Percentiles rank a stretch among this genome's conserved stretches.
These are phyloP conservation scores for Ceratosolen solmsi DNA, from an alignment of 1,140 invertebrate genomes.

Conservation along the genomic window DNA sequence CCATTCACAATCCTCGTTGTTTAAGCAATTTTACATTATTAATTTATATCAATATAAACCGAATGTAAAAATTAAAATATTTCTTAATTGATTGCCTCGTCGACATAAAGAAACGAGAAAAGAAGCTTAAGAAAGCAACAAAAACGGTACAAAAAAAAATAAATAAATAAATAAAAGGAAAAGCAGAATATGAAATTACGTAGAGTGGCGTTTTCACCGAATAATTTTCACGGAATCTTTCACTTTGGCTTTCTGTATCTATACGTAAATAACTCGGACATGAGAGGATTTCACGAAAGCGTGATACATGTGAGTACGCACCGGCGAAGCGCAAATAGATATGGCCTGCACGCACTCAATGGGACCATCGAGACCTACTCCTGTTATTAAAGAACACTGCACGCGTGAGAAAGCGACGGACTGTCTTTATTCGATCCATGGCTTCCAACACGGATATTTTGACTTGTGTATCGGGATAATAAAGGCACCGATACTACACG, in stretches of 20 bases:
- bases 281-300: conserved; percentile 52
- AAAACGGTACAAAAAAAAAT: neutral
- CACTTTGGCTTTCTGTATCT: conserved; percentile 10
- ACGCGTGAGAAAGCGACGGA: neutral
- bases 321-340: conserved; percentile 9
- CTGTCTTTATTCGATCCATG: too few relatives aligned
- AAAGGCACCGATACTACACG: too few relatives aligned
- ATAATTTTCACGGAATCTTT: conserved; percentile 41
- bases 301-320: conserved; percentile 40
- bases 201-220: conserved; percentile 25
- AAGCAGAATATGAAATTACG: conserved; percentile 24
- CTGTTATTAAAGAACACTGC: too few relatives aligned
- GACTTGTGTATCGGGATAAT: too few relatives aligned
- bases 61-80: neutral
- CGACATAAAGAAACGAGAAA: neutral
- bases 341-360: neutral
- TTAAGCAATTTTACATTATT: too few relatives aligned
- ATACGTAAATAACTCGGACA: conserved; percentile 11
- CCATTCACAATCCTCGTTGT: too few relatives aligned
- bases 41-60: too few relatives aligned
- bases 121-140: neutral
- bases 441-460: too few relatives aligned
- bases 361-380: too few relatives aligned
- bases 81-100: neutral
- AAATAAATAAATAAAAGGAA: neutral